Conservation (phyloP, 2,888 invertebrate genomes). For the Celastrina argiolus region DNA sequence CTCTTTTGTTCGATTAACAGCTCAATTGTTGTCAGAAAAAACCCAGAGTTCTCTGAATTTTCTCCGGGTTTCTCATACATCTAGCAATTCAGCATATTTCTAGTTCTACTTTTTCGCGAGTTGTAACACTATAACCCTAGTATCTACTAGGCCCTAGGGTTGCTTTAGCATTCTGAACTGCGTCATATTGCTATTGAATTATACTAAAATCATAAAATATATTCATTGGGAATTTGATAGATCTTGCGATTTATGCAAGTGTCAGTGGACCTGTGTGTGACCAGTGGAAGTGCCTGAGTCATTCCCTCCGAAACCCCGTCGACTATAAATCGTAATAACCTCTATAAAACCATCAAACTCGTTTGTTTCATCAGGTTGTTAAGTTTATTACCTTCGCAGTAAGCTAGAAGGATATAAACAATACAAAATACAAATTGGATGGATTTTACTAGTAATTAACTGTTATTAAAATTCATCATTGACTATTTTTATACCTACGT, state of each 20-base stretch:
- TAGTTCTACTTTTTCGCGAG: too few relatives aligned
- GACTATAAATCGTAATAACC: not conserved
- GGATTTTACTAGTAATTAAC: not conserved
- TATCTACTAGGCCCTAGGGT: too few relatives aligned
- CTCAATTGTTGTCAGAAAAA: too few relatives aligned
- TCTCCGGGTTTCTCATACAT: too few relatives aligned
- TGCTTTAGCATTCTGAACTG: too few relatives aligned
- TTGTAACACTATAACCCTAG: too few relatives aligned
- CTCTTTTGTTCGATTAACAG: too few relatives aligned
- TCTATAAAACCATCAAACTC: conserved; percentile 1
- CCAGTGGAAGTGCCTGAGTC: not conserved
- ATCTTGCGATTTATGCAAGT: not conserved
- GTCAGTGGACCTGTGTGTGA: not conserved
- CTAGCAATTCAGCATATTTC: too few relatives aligned
- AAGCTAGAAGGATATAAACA: not conserved
- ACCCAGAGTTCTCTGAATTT: too few relatives aligned
- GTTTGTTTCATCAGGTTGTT: conserved; percentile 6
- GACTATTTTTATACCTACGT: not conserved
- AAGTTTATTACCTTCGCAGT: not conserved
- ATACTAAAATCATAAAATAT: not conserved
- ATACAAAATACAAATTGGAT: not conserved
- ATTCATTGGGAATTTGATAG: not conserved
- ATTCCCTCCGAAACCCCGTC: not conserved
- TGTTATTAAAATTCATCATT: not conserved
- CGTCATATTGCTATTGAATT: not conserved